Base-by-base conservation (phyloP, 2,888 invertebrate species). In the Exocentrus adspersus region DNA sequence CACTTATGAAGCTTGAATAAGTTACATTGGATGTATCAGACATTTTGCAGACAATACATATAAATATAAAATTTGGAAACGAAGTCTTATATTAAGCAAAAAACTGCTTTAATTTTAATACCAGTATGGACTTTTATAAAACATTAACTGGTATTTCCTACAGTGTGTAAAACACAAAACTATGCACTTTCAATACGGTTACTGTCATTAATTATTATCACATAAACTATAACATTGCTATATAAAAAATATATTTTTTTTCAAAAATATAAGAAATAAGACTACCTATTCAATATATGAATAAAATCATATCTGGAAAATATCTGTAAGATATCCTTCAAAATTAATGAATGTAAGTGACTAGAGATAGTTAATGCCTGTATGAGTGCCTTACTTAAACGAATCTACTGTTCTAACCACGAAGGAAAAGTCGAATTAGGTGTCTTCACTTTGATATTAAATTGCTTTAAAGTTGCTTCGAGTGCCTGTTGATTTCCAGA, bases 401-500 rank as follows among this genome's bases (percentile, higher is more conserved):
- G 9, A 50, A 62, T 62, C 82, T 89, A 89, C 86, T 90, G 89
- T 79, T 94, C 94, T 75, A 94, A 85, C 93, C 93, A 94, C 43
- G 93, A 93, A 24, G 92, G 90, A 74, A 89, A 86, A 69, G 87
- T 86, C 28, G 91, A 87, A 80, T 93, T 93, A 53, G 93, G 92
- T 72, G 90, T 87, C 82, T 92, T 92, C 70, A 93, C 88, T 85
- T 93, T 95, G 80, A 97, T 93, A 84, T 93, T 95, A 85, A 98
- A 98, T 86, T 97, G 97, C 77, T 95, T 93, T 72, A 98, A 86
- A 16, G 97, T 96, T 20, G 94, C 93, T 82, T 98, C 97, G 60
- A 98, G 85, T 65, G 95, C 94, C 66, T 91, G 89, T 81, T 95
- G 94, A 86, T 98, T 98, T 58, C 98, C 97, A 77, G 96, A 95